phyloP scores from a whole-genome alignment of 2,113 vertebrate genomes.

The Miniopterus natalensis region DNA sequence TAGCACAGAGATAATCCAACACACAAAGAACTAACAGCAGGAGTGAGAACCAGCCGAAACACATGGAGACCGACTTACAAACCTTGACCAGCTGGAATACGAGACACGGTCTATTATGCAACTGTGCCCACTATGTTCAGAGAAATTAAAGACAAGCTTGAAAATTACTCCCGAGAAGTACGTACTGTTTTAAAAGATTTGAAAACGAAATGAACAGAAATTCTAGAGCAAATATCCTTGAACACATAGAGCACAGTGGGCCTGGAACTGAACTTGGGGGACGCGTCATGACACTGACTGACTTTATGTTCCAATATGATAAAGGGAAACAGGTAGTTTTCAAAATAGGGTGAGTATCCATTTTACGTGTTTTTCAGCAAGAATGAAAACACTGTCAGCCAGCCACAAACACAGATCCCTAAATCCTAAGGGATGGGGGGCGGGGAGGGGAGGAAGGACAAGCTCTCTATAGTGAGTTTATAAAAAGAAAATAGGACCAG shows the following conservation, averaged over 20 bases:
- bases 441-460: not conserved
- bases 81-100: not conserved
- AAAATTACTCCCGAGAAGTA: not conserved
- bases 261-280: not conserved
- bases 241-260: not conserved
- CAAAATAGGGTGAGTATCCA: not conserved
- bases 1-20: not conserved
- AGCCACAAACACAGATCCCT: not conserved
- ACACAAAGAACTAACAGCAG: not conserved
- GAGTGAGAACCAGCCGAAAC: not conserved
- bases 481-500: not conserved
- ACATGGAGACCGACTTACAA: not conserved
- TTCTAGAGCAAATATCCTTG: not conserved
- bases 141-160: not conserved
- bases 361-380: not conserved
- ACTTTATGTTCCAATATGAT: not conserved
- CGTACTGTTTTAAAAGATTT: not conserved
- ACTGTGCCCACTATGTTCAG: not conserved
- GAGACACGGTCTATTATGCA: not conserved
- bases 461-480: not conserved
- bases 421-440: not conserved
- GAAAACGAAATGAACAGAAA: not conserved
- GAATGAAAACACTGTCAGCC: not conserved
- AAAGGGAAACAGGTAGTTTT: not conserved
- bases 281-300: not conserved